Percentiles rank a stretch among this genome's conserved stretches.
These are phyloP conservation scores for Aldrovandia affinis DNA, from an alignment of 2,797 vertebrate genomes.

Conservation along the genomic window DNA sequence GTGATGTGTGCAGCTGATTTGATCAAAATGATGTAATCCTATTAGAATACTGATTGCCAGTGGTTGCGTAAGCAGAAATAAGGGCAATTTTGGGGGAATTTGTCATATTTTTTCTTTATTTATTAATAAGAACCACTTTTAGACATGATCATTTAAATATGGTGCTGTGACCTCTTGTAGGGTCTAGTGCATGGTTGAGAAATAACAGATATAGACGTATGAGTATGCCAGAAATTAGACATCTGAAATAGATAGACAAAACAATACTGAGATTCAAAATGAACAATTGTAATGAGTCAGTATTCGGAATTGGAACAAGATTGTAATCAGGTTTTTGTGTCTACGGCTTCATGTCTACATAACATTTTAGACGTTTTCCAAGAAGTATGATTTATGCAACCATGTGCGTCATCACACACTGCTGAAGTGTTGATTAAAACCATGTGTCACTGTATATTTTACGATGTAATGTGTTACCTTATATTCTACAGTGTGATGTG, in stretches of 20 bases:
- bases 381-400: neutral
- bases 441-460: no score
- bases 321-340: neutral
- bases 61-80: neutral
- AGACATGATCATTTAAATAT: neutral
- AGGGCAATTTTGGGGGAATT: neutral
- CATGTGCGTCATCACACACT: neutral
- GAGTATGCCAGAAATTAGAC: neutral
- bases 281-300: neutral
- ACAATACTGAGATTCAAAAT: neutral
- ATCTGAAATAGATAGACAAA: constrained; percentile 15
- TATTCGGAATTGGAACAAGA: neutral
- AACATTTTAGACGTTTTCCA: neutral
- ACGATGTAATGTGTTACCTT: neutral
- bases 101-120: neutral
- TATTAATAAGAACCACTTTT: neutral
- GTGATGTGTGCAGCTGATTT: neutral
- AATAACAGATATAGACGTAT: neutral
- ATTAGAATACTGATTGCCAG: neutral
- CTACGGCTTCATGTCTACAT: neutral
- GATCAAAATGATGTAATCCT: neutral
- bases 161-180: neutral
- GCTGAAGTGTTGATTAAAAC: neutral
- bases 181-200: neutral
- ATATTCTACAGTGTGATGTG: neutral